Evolutionary conservation across 1,140 invertebrate species (phyloP), one percentile per base, ranked within the genome.

Genomic region (Tigriopus japonicus): DNA sequence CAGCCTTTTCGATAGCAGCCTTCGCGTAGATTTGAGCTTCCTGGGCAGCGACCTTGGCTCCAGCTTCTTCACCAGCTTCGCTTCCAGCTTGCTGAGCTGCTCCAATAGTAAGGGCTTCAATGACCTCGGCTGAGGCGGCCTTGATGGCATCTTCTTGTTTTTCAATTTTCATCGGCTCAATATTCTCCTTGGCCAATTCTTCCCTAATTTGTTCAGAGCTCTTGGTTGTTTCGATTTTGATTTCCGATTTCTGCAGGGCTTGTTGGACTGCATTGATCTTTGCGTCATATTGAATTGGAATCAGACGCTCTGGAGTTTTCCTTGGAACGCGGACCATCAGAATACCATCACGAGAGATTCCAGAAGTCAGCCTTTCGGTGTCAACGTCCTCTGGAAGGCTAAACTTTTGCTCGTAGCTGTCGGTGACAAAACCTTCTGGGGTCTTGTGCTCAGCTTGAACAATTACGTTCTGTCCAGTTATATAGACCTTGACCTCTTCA

Each of bases 91-190:
- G 24, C 21, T 61, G 49, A 56, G 59, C 43, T 2, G 51, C 51
- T 6, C 59, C 59, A 61, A 61, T 49, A 17, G 59, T 61, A 23
- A 61, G 14, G 6, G 59, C 59, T 45, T 61, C 59, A 42, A 61
- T 54, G 17, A 61, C 51, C 59, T 61, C 59, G 35, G 59, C 59
- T n/a, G 59, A 61, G 7, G 59, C 59, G 10, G 59, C 59, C 28
- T 61, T 61, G n/a, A 61, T 49, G n/a, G 13, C 43, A 55, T 61
- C 59, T 53, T 61, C 59, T 28, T 54, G 17, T 42, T 61, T 61
- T 19, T 61, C 59, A 21, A 61, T 54, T 12, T 52, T 61, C 49
- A 61, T 55, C 1, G 59, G 59, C n/a, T 24, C 35, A 28, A 61
- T 61, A 9, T 61, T 52, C 15, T 52, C 45, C 15, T 49, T 19